Conservation (phyloP, 1,140 invertebrate genomes). For the Meloidogyne hapla region DNA sequence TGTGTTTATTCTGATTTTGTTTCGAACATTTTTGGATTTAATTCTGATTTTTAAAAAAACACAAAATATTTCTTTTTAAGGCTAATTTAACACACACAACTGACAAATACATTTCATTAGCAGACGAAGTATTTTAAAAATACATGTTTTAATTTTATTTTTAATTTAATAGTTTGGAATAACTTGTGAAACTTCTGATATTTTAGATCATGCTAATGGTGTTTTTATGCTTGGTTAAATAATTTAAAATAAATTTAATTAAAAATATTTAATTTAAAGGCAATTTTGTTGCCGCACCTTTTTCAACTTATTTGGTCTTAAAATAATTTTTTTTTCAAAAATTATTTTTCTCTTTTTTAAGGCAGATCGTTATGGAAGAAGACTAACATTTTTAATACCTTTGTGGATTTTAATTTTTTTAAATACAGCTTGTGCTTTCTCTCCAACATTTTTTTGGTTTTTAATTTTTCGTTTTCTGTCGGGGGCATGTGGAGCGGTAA, state of each 20-base stretch:
- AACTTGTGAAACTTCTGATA: neutral
- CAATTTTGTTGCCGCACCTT: constrained; percentile 39
- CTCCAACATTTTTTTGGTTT: constrained; percentile 44
- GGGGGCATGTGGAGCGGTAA: constrained; percentile 39
- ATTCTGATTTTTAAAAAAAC: neutral
- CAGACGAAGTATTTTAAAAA: neutral
- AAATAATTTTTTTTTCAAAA: neutral
- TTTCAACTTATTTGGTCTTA: constrained; percentile 33
- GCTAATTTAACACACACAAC: neutral
- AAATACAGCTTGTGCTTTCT: constrained; percentile 49
- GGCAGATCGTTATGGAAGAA: constrained; percentile 49
- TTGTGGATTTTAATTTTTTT: constrained; percentile 48
- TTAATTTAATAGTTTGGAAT: constrained; percentile 23
- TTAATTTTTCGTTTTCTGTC: constrained; percentile 51
- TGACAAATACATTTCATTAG: neutral
- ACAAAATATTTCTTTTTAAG: neutral
- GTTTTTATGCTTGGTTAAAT: constrained; percentile 19
- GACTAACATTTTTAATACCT: constrained; percentile 44
- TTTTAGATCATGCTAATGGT: constrained; percentile 22
- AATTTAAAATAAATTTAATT: neutral
- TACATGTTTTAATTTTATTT: neutral
- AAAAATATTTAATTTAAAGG: constrained; percentile 18
- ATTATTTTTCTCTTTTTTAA: neutral
- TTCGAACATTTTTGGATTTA: no score
- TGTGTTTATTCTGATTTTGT: no score